Evolutionary conservation across 2,113 vertebrate genomes (phyloP).

Genomic region (Callithrix jacchus): DNA sequence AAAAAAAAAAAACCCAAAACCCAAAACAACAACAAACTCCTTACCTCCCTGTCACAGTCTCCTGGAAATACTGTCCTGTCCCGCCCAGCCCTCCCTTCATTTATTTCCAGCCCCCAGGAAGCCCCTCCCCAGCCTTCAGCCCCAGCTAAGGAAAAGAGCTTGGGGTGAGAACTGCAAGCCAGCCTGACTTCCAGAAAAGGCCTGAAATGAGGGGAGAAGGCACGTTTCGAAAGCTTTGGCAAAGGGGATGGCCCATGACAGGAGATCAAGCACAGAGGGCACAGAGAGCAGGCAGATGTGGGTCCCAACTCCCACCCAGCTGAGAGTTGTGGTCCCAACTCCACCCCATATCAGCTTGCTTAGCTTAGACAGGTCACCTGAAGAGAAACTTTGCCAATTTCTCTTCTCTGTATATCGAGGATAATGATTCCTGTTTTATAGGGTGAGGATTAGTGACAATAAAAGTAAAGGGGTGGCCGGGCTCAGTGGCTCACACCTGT

Average conservation of each 20-base stretch:
- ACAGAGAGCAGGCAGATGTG: background rate
- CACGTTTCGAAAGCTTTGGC: slow-evolving; percentile 34
- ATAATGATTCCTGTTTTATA: background rate
- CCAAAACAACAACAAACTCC: background rate
- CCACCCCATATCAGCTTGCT: background rate
- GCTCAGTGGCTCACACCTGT: too few species aligned
- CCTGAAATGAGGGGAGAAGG: slow-evolving; percentile 2
- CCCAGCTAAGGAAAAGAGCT: slow-evolving; percentile 58
- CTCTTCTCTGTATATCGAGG: background rate
- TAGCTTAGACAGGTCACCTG: too few species aligned
- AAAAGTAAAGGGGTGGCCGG: background rate
- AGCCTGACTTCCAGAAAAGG: slow-evolving; percentile 52
- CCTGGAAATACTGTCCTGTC: background rate
- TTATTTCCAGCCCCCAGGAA: slow-evolving; percentile 53
- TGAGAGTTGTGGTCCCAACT: background rate
- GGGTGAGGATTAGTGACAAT: background rate
- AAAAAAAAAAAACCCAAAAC: background rate
- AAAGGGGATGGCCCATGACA: background rate
- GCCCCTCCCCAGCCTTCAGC: slow-evolving; percentile 52
- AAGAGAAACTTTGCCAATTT: background rate
- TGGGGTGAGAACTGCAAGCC: background rate
- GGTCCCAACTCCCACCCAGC: background rate
- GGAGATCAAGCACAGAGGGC: slow-evolving; percentile 54
- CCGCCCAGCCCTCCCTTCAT: background rate
- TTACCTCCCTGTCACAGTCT: slow-evolving; percentile 59